Conservation (phyloP, 2,113 vertebrate species). For the Scalopus aquaticus region DNA sequence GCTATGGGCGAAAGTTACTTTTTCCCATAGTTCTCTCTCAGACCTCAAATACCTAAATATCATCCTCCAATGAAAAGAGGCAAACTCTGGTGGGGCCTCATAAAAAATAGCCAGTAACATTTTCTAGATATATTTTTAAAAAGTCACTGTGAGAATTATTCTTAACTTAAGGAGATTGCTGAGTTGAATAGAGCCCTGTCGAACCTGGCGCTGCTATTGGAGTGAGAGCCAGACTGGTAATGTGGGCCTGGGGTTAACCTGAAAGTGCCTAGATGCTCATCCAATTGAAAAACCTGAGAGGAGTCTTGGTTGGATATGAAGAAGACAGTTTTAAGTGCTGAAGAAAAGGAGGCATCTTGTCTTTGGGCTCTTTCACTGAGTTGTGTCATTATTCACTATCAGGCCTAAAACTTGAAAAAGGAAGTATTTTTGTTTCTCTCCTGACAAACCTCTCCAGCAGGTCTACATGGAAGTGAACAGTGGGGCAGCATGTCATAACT, state of each 20-base stretch:
- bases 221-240: too few relatives aligned
- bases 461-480: neutral
- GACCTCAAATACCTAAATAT: neutral
- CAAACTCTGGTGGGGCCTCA: neutral
- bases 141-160: neutral
- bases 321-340: neutral
- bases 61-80: neutral
- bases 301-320: neutral
- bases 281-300: neutral
- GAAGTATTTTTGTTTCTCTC: neutral
- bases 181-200: neutral
- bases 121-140: neutral
- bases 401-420: neutral
- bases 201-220: too few relatives aligned
- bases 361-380: neutral
- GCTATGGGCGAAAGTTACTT: neutral
- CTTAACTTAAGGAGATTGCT: neutral
- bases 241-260: neutral
- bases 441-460: neutral
- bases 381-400: neutral
- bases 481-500: neutral
- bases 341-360: neutral
- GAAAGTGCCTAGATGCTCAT: neutral
- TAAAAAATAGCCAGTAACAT: neutral
- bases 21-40: neutral